A percentile compares a stretch with the other conserved stretches of the same genome.
Conservation (phyloP, 2,113 vertebrate species). For the Melanerpes formicivorus region DNA sequence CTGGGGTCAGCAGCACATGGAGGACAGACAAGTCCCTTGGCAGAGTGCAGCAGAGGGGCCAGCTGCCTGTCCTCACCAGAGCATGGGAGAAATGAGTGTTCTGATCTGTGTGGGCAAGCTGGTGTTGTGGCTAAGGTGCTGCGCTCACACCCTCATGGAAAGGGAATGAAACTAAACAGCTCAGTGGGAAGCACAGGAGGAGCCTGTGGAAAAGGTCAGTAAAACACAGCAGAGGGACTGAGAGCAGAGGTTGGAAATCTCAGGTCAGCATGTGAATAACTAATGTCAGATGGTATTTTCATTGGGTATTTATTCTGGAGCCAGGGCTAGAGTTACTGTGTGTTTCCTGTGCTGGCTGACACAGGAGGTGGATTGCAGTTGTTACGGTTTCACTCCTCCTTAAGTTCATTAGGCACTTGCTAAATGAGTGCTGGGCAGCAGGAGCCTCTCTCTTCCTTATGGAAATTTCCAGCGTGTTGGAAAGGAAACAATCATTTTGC, state of each 20-base stretch:
- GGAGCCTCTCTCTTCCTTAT: background rate
- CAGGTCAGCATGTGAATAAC: constrained; percentile 14
- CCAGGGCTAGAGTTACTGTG: constrained; percentile 10
- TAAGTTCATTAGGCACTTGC: background rate
- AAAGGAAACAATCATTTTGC: background rate
- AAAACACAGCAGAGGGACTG: background rate
- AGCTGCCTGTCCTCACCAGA: background rate
- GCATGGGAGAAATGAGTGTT: background rate
- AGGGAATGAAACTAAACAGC: background rate
- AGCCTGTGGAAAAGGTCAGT: constrained; percentile 19
- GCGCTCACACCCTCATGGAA: background rate
- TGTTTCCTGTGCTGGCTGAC: constrained; percentile 18
- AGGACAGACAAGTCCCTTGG: background rate
- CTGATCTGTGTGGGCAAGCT: background rate
- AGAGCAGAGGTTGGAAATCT: background rate
- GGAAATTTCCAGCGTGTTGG: background rate
- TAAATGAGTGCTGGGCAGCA: background rate
- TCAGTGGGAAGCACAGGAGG: background rate
- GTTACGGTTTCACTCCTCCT: background rate
- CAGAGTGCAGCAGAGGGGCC: background rate
- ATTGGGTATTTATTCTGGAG: constrained; percentile 24
- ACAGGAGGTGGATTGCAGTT: background rate
- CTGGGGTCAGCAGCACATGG: background rate
- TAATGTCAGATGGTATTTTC: background rate
- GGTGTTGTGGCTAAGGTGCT: background rate